Evolutionary conservation across 1,140 invertebrate species (phyloP), one percentile per base, ranked within the genome.

Genomic region (Hycleus cichorii): DNA sequence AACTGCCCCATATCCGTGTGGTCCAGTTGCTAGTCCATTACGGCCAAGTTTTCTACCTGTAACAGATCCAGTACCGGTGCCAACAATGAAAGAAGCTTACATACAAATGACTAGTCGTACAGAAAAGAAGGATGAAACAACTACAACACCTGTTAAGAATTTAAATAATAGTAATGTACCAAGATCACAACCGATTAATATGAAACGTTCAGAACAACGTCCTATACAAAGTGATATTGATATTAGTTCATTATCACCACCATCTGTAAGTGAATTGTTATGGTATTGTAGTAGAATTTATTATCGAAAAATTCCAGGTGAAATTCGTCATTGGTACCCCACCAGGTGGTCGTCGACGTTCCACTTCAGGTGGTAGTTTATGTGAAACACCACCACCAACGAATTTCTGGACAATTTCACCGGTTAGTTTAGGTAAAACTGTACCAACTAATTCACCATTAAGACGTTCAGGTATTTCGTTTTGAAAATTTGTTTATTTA

Each of bases 271-370:
- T 78, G n/a, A n/a, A n/a, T n/a, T 18, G 18, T 18, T 18, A 18
- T 18, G 1, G 2, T 1, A 18, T 18, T 18, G 18, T 18, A 18
- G 18, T 18, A 18, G 2, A 1, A 18, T 18, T 18, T 18, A 18
- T 18, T 18, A 1, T 18, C 18, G 18, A 18, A 18, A 18, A 18
- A 40, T 18, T 48, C 50, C 49, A 84, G 84, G 85, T 92, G 47
- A 91, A 93, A 69, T 95, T 94, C 76, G 86, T 85, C 45, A 90
- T 95, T 75, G 91, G 90, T n/a, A 92, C 91, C 43, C 90, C 92
- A 38, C 91, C 91, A 5, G 81, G 81, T 40, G 81, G 83, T 64
- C 78, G 77, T 32, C 81, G 84, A 64, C 80, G 85, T 60, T 82
- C 84, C 50, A 80, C 83, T 25, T 84, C 84, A 0, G 80, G 83